These are phyloP conservation scores for Manduca sexta DNA, from an alignment of 1,140 invertebrate genomes.

Conservation along the genomic window DNA sequence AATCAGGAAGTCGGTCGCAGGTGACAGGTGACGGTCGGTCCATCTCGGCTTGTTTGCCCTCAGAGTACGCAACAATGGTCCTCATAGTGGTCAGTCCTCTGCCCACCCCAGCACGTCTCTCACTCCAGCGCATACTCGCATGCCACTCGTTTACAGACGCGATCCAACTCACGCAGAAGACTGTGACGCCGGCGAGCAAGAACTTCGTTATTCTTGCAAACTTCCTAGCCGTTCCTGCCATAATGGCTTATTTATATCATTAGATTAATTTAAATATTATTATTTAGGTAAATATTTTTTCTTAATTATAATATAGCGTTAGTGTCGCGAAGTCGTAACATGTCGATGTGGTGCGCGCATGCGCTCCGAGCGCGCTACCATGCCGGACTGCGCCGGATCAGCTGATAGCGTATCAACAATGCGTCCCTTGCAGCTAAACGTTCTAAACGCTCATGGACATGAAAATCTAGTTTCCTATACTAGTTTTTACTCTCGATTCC, in stretches of 20 bases:
- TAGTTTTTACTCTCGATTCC: constrained; percentile 38
- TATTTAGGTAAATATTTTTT: background rate
- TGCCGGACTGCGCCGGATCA: constrained; percentile 59
- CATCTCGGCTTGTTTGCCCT: constrained; percentile 54
- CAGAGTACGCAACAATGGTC: constrained; percentile 64
- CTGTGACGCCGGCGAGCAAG: constrained; percentile 46
- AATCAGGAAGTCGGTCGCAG: constrained; percentile 47
- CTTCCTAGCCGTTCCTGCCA: constrained; percentile 31
- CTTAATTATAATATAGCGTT: background rate
- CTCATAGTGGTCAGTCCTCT: constrained; percentile 45
- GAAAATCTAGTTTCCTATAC: constrained; percentile 61
- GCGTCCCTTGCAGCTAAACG: constrained; percentile 51
- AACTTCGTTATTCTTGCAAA: constrained; percentile 49
- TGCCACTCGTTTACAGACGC: constrained; percentile 53
- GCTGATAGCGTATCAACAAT: constrained; percentile 68
- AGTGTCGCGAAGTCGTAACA: background rate
- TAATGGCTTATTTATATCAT: background rate
- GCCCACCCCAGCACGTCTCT: constrained; percentile 5
- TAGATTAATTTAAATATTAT: background rate
- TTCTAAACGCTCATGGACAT: constrained; percentile 52
- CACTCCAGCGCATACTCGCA: constrained; percentile 33
- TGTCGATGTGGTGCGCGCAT: constrained; percentile 41
- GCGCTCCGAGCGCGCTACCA: constrained; percentile 52
- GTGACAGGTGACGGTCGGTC: constrained; percentile 49
- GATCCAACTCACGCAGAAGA: constrained; percentile 60